Percentiles rank a stretch among this genome's conserved stretches.
Evolutionary conservation across 2,888 invertebrate species (phyloP).

Genomic region (Shargacucullia verbasci): DNA sequence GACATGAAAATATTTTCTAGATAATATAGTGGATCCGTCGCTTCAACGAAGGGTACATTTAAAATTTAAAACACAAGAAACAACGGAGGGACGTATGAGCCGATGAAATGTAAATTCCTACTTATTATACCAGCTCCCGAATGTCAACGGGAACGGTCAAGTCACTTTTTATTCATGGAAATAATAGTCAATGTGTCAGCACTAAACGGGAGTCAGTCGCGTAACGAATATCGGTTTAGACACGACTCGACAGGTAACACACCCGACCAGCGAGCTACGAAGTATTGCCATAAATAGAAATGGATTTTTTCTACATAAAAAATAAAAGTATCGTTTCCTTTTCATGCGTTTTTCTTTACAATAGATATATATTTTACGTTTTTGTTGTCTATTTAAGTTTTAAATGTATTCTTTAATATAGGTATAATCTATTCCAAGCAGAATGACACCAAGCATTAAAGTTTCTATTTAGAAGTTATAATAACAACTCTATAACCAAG

Average conservation of each 20-base stretch:
- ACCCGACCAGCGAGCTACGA: slow-evolving; percentile 24
- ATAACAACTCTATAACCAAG: too few relatives aligned
- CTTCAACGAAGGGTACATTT: slow-evolving; percentile 54
- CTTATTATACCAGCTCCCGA: slow-evolving; percentile 76
- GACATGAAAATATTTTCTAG: slow-evolving; percentile 52
- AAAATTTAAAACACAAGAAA: slow-evolving; percentile 66
- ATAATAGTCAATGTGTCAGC: slow-evolving; percentile 77
- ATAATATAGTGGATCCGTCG: slow-evolving; percentile 41
- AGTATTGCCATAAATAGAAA: slow-evolving; percentile 39
- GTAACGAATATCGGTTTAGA: slow-evolving; percentile 59
- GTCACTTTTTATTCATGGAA: slow-evolving; percentile 79
- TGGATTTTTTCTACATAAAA: slow-evolving; percentile 25
- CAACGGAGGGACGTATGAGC: slow-evolving; percentile 65
- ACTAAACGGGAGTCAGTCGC: slow-evolving; percentile 57
- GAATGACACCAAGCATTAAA: too few relatives aligned
- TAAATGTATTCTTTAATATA: too few relatives aligned
- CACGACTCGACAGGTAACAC: slow-evolving; percentile 52
- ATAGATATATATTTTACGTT: slow-evolving; percentile 3
- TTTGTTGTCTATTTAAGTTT: neutral
- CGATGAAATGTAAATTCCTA: slow-evolving; percentile 76
- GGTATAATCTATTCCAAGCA: too few relatives aligned
- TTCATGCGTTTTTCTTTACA: slow-evolving; percentile 37
- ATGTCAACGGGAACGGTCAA: slow-evolving; percentile 74
- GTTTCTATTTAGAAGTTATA: too few relatives aligned
- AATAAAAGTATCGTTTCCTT: slow-evolving; percentile 36